phyloP scores from a whole-genome alignment of 2,888 invertebrate species.

The Xiphydria camelus region DNA sequence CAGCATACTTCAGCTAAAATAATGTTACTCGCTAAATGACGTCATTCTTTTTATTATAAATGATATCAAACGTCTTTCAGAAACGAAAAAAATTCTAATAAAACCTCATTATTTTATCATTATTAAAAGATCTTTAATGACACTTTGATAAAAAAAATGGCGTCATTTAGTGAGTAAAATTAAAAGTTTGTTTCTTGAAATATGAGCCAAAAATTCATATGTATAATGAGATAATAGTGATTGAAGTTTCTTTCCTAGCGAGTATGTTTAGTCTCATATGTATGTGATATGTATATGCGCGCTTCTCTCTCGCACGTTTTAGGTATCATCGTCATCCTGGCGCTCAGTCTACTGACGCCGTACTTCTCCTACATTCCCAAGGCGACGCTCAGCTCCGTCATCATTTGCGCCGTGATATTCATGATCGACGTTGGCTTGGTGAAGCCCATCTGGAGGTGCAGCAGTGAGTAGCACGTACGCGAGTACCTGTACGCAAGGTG shows the following conservation, averaged over 20 bases:
- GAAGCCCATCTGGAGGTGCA: slow-evolving; percentile 65
- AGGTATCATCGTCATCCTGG: slow-evolving; percentile 73
- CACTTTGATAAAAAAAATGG: too few species aligned
- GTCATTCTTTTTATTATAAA: too few species aligned
- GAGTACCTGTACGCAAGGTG: slow-evolving; percentile 7
- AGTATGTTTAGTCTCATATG: too few species aligned
- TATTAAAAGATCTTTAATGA: too few species aligned
- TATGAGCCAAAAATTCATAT: too few species aligned
- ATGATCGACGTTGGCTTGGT: slow-evolving; percentile 71
- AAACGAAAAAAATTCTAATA: too few species aligned
- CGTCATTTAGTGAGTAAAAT: too few species aligned
- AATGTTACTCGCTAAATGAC: too few species aligned
- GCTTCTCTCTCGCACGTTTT: slow-evolving; percentile 22
- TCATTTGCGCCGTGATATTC: slow-evolving; percentile 76
- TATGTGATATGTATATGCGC: slow-evolving; percentile 11
- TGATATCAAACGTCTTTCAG: too few species aligned
- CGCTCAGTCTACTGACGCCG: slow-evolving; percentile 73
- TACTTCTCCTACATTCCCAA: slow-evolving; percentile 76
- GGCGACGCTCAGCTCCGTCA: slow-evolving; percentile 71
- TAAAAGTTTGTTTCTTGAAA: too few species aligned
- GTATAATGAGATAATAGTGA: slow-evolving; percentile 9
- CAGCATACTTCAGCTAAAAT: too few species aligned
- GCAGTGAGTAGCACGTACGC: slow-evolving; percentile 48
- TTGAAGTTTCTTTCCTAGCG: slow-evolving; percentile 2
- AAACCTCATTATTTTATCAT: too few species aligned